Conservation (phyloP, 1,140 invertebrate species). For the Euura saliciscinereae region DNA sequence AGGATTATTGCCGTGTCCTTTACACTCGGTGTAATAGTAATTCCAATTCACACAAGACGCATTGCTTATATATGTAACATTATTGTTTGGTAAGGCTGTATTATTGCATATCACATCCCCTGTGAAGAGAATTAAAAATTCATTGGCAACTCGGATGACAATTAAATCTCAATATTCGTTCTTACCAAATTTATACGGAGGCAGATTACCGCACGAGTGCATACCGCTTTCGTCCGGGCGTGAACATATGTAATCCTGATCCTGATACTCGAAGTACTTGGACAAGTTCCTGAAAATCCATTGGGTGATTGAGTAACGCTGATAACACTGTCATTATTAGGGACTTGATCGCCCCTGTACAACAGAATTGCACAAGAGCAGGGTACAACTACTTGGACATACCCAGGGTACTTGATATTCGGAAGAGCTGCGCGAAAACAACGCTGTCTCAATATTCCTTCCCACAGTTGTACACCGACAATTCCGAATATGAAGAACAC, state of each 20-base stretch:
- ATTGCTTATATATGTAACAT: conserved; percentile 59
- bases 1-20: conserved; percentile 91
- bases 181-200: conserved; percentile 67
- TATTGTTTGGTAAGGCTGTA: conserved; percentile 57
- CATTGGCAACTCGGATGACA: neutral
- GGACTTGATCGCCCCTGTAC: conserved; percentile 6
- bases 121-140: conserved; percentile 25
- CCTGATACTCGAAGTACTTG: conserved; percentile 84
- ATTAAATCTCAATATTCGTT: conserved; percentile 14
- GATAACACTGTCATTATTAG: neutral
- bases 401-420: conserved; percentile 76
- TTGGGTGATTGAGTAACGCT: too few species aligned
- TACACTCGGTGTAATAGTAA: conserved; percentile 96
- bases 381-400: conserved; percentile 55
- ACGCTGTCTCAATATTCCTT: conserved; percentile 92
- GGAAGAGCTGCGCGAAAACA: conserved; percentile 81
- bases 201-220: conserved; percentile 89
- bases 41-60: conserved; percentile 97
- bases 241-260: conserved; percentile 98
- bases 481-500: conserved; percentile 99
- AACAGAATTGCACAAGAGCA: conserved; percentile 3
- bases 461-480: conserved; percentile 99
- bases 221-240: conserved; percentile 92
- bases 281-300: conserved; percentile 65
- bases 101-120: conserved; percentile 67